A percentile compares a stretch with the other conserved stretches of the same genome.
Conservation (phyloP, 35 echinoderm and acorn worm species). For the Strongylocentrotus purpuratus region DNA sequence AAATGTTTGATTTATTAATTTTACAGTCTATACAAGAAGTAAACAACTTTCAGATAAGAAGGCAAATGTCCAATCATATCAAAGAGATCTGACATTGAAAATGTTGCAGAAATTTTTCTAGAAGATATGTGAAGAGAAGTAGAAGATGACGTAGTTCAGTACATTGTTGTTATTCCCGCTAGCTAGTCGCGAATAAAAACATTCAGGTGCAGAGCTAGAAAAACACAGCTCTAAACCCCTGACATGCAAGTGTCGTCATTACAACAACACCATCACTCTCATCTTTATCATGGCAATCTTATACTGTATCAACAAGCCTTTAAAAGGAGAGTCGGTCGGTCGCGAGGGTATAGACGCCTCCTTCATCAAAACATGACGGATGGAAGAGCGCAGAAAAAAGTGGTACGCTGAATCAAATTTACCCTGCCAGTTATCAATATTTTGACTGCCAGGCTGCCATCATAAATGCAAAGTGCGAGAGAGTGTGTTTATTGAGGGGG, state of each 20-base stretch:
- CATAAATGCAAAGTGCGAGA: constrained; percentile 3
- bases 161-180: background rate
- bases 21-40: no score
- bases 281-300: background rate
- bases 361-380: background rate
- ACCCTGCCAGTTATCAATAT: background rate
- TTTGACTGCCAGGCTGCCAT: background rate
- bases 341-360: background rate
- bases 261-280: background rate
- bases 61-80: no score
- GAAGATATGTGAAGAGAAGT: no score
- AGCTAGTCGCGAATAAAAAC: background rate
- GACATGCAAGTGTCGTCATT: background rate
- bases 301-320: background rate
- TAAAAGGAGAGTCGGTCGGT: background rate
- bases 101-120: no score
- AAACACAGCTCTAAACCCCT: background rate
- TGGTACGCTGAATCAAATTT: background rate
- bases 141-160: background rate
- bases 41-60: no score
- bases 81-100: no score
- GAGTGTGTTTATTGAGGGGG: background rate
- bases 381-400: background rate
- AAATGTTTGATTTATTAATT: no score
- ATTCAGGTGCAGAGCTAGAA: background rate